A percentile compares a stretch with the other conserved stretches of the same genome.
phyloP scores from a whole-genome alignment of 2,888 invertebrate genomes.

The Ctena decussata region DNA sequence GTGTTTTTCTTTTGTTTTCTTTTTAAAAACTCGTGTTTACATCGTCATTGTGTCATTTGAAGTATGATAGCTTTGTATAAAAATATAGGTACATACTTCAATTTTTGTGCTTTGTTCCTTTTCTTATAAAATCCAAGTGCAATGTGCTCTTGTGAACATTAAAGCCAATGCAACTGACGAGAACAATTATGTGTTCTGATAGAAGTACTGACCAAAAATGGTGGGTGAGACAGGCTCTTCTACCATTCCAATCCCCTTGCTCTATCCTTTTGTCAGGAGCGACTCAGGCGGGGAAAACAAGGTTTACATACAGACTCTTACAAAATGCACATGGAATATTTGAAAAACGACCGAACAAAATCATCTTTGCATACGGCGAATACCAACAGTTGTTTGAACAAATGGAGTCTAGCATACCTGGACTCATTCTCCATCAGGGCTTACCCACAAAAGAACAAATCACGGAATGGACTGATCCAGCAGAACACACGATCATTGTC shows the following conservation, averaged over 20 bases:
- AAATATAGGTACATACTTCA: too few species aligned
- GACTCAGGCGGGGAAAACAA: conserved; percentile 24
- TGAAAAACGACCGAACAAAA: conserved; percentile 15
- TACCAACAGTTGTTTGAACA: conserved; percentile 25
- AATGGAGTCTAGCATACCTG: conserved; percentile 21
- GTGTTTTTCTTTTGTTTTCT: too few species aligned
- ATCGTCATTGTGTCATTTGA: too few species aligned
- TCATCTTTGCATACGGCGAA: conserved; percentile 23
- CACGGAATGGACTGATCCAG: conserved; percentile 11
- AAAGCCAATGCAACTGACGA: background rate
- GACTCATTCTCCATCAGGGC: conserved; percentile 17
- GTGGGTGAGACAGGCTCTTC: conserved; percentile 6
- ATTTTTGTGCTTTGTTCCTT: too few species aligned
- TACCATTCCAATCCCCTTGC: conserved; percentile 15
- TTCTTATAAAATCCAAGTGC: too few species aligned
- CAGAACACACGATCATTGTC: conserved; percentile 19
- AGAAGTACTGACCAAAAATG: background rate
- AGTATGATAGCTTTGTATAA: too few species aligned
- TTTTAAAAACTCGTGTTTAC: too few species aligned
- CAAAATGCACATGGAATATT: conserved; percentile 18
- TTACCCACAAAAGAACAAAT: conserved; percentile 29
- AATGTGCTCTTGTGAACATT: too few species aligned
- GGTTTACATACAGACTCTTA: conserved; percentile 8
- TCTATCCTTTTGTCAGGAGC: conserved; percentile 14
- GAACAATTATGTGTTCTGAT: background rate